Percentiles rank a stretch among this genome's conserved stretches.
Conservation (phyloP, 2,888 invertebrate species). For the Polylopha cassiicola region DNA sequence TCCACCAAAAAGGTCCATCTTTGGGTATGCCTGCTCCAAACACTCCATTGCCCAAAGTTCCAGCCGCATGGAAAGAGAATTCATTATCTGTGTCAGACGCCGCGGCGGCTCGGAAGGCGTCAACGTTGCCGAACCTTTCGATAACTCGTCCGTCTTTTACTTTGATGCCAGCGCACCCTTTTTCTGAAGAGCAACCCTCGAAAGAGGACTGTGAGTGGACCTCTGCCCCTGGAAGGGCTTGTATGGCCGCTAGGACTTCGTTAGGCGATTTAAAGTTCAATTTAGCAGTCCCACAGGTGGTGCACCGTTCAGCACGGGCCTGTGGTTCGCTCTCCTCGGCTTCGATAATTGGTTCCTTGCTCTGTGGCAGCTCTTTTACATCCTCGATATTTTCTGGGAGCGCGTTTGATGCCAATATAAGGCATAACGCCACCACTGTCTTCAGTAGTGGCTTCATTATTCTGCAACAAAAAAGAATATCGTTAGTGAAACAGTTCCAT, state of each 20-base stretch:
- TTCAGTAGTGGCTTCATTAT: constrained; percentile 68
- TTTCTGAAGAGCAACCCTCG: constrained; percentile 61
- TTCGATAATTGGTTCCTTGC: constrained; percentile 47
- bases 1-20: constrained; percentile 79
- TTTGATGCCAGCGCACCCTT: constrained; percentile 69
- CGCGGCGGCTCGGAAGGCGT: constrained; percentile 57
- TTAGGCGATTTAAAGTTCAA: constrained; percentile 46
- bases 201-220: constrained; percentile 64
- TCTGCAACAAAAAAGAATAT: constrained; percentile 53
- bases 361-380: constrained; percentile 51
- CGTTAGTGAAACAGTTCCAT: background rate
- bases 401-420: constrained; percentile 49
- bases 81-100: constrained; percentile 48
- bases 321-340: constrained; percentile 53
- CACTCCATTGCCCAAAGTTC: constrained; percentile 39
- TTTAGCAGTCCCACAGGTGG: constrained; percentile 43
- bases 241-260: constrained; percentile 48
- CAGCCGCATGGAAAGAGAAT: constrained; percentile 60
- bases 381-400: constrained; percentile 57
- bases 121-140: constrained; percentile 58
- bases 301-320: constrained; percentile 53
- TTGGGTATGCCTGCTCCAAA: constrained; percentile 48
- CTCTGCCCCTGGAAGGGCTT: constrained; percentile 49
- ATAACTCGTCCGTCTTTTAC: constrained; percentile 64
- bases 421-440: constrained; percentile 60